These are phyloP conservation scores for Paraescarpia echinospica DNA, from an alignment of 1,140 invertebrate genomes.

Conservation along the genomic window DNA sequence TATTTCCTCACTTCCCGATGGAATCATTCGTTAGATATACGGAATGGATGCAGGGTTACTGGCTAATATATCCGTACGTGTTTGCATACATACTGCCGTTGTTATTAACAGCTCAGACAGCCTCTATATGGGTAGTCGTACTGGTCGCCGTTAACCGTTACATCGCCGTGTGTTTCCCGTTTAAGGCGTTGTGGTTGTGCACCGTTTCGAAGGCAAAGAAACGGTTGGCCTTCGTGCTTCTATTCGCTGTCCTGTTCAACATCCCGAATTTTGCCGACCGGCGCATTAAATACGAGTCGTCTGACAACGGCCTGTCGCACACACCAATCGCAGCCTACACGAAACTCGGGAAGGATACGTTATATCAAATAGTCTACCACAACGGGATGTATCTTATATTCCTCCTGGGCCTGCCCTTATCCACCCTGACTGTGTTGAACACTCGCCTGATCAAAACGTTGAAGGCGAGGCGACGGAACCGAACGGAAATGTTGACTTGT, in stretches of 20 bases:
- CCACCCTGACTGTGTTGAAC: constrained; percentile 28
- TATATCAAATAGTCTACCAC: constrained; percentile 22
- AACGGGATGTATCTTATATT: constrained; percentile 31
- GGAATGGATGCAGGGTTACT: background rate
- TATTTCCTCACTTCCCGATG: constrained; percentile 15
- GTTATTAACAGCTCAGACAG: constrained; percentile 22
- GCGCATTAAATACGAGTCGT: background rate
- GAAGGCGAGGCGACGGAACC: constrained; percentile 24
- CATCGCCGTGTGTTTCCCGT: constrained; percentile 28
- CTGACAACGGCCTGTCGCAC: background rate
- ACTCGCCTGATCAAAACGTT: constrained; percentile 27
- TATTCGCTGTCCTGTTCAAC: constrained; percentile 26
- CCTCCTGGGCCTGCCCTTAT: constrained; percentile 26
- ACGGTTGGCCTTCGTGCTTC: constrained; percentile 23
- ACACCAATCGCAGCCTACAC: background rate
- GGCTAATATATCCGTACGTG: background rate
- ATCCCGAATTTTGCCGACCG: constrained; percentile 8
- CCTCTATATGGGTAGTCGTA: constrained; percentile 29
- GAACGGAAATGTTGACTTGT: constrained; percentile 26
- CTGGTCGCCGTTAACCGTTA: constrained; percentile 29
- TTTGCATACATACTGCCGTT: constrained; percentile 1
- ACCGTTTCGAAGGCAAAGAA: constrained; percentile 22
- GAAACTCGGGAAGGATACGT: background rate
- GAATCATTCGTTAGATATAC: constrained; percentile 1
- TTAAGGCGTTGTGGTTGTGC: background rate